Base-by-base conservation (phyloP, 2,888 invertebrate genomes). In the Nycteola revayana region DNA sequence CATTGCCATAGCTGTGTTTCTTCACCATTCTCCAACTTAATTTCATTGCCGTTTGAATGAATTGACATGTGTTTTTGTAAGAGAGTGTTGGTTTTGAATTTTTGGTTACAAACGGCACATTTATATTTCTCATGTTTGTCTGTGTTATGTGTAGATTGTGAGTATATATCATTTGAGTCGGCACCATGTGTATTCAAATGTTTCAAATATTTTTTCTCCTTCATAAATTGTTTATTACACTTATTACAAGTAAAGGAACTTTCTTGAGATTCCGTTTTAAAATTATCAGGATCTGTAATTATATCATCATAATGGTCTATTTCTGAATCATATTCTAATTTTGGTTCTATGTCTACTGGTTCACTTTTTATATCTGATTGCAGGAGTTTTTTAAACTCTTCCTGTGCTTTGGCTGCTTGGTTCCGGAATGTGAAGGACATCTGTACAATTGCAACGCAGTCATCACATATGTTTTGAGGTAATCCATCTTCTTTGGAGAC, bases 381-480 rank as follows among this genome's bases (percentile, higher is more conserved):
- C 7, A 75, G 39, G 1, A 79, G 49, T 33, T 67, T 73, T 57
- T 66, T 75, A 6, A 78, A 64, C 38, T 78, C 71, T n/a, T 64
- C 57, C 25, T 86, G 75, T 1, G 71, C 56, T 39, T 75, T 66
- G 4, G 64, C 45, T 2, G 73, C 82, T 56, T 77, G 79, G 21
- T 46, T 62, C 20, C 82, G 75, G 54, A 87, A 83, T 44, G 61
- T 60, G 57, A 90, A 90, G 6, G 90, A 70, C 4, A 83, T 70
- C 34, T 90, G 72, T 8, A 91, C 74, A 32, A 80, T 74, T 37
- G 77, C 76, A 0, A 86, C 79, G 65, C 93, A 93, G 4, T 78
- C 71, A 42, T 74, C 55, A 56, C 93, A 93, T 28, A 93, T 75
- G 32, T 84, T 84, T 56, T 92, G 90, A 0, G 93, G 92, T 33